Conservation (phyloP, 1,140 invertebrate species). For the Halotydeus destructor region DNA sequence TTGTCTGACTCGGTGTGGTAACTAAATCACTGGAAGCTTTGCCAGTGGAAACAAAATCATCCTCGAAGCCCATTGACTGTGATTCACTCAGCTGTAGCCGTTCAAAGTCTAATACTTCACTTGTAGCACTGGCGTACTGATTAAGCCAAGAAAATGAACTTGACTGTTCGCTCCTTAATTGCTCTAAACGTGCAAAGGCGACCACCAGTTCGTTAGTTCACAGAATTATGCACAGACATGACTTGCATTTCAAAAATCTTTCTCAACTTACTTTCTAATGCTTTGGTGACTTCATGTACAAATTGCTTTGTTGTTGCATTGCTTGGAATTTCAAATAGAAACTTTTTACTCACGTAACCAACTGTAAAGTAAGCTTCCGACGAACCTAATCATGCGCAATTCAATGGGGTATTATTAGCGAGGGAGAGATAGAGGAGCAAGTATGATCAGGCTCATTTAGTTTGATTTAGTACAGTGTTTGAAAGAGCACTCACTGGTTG, state of each 20-base stretch:
- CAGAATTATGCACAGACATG: not conserved
- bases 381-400: not conserved
- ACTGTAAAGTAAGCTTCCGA: slow-evolving; percentile 32
- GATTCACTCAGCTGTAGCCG: not conserved
- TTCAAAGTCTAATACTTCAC: not conserved
- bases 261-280: slow-evolving; percentile 31
- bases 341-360: slow-evolving; percentile 31
- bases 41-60: not conserved
- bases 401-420: not conserved
- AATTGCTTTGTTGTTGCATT: slow-evolving; percentile 39
- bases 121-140: not conserved
- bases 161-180: not conserved
- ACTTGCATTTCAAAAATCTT: not conserved
- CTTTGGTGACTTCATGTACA: slow-evolving; percentile 31
- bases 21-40: not conserved
- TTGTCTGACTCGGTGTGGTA: not conserved
- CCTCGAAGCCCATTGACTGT: not conserved
- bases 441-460: not conserved
- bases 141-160: slow-evolving; percentile 1
- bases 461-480: not conserved
- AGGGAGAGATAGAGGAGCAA: not conserved
- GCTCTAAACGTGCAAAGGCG: not conserved
- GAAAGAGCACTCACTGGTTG: not conserved
- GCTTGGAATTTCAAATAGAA: slow-evolving; percentile 39
- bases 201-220: too few relatives aligned